These are phyloP conservation scores for Petrocephalus sullivani DNA, from an alignment of 2,797 vertebrate species.

Conservation along the genomic window DNA sequence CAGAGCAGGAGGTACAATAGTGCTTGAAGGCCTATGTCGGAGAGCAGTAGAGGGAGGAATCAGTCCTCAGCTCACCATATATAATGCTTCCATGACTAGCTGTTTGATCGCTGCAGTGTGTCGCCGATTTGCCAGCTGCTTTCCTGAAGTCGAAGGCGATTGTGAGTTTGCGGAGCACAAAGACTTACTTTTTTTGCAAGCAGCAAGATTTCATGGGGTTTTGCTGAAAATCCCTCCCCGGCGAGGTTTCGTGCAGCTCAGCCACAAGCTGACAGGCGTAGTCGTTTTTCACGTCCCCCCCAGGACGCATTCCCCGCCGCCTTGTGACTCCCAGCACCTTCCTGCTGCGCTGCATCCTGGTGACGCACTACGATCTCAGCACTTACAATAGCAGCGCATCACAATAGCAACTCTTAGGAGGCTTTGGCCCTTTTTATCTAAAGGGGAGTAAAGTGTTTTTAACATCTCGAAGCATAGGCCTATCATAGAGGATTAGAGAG, in stretches of 20 bases:
- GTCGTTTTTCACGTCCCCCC: not conserved
- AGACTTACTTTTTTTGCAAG: not conserved
- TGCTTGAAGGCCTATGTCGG: not conserved
- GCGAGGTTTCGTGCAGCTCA: not conserved
- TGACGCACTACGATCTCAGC: slow-evolving; percentile 7
- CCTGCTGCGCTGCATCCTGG: not conserved
- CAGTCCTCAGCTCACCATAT: not conserved
- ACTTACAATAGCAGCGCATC: not conserved
- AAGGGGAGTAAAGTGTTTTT: not conserved
- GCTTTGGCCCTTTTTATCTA: not conserved
- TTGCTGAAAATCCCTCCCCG: not conserved
- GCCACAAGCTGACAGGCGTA: not conserved
- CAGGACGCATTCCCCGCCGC: not conserved
- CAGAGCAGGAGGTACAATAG: not conserved
- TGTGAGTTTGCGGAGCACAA: not conserved
- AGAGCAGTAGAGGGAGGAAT: not conserved
- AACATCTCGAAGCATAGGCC: not conserved
- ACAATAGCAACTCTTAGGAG: not conserved
- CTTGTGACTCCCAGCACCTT: not conserved
- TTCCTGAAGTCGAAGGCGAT: not conserved
- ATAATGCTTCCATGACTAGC: not conserved
- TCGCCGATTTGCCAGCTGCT: not conserved
- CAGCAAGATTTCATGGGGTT: not conserved
- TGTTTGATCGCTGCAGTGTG: not conserved
- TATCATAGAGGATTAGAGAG: not conserved